Conservation (phyloP, 2,888 invertebrate genomes). For the Mongoloraphidia duomilia region DNA sequence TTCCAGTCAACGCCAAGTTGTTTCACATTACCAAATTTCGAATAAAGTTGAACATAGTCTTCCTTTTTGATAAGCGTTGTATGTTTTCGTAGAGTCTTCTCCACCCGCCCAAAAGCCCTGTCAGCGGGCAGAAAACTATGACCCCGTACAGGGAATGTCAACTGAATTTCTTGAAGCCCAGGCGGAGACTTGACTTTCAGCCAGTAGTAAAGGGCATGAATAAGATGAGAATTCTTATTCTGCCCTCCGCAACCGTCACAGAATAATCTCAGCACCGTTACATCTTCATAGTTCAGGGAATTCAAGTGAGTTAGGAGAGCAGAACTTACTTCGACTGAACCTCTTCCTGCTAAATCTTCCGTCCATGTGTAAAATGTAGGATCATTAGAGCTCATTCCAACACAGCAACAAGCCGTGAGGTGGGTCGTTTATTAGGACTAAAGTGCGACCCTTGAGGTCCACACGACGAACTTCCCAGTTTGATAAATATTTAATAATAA, state of each 20-base stretch:
- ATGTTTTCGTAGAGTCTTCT: slow-evolving; percentile 1
- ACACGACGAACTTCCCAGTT: too few species aligned
- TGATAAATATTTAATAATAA: too few species aligned
- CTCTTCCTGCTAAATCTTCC: slow-evolving; percentile 12
- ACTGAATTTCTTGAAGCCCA: not conserved
- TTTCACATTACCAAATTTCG: not conserved
- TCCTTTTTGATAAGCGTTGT: not conserved
- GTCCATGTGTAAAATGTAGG: slow-evolving; percentile 16
- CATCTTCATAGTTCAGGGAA: too few species aligned
- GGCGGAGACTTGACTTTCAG: slow-evolving; percentile 5
- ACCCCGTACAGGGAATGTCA: slow-evolving; percentile 5
- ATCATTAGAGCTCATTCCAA: slow-evolving; percentile 12
- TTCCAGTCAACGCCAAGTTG: not conserved
- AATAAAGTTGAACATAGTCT: not conserved
- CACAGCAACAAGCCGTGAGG: too few species aligned
- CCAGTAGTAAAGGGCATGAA: slow-evolving; percentile 13
- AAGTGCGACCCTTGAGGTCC: too few species aligned
- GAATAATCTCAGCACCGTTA: slow-evolving; percentile 12
- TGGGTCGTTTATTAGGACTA: too few species aligned
- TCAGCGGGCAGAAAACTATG: slow-evolving; percentile 7
- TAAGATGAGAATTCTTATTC: slow-evolving; percentile 14
- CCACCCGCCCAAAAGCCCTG: slow-evolving; percentile 5
- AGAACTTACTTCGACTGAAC: slow-evolving; percentile 15
- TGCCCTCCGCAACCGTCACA: slow-evolving; percentile 17
- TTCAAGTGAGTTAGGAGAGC: slow-evolving; percentile 11